Conservation (phyloP, 2,888 invertebrate genomes). For the Trichogramma dendrolimi region DNA sequence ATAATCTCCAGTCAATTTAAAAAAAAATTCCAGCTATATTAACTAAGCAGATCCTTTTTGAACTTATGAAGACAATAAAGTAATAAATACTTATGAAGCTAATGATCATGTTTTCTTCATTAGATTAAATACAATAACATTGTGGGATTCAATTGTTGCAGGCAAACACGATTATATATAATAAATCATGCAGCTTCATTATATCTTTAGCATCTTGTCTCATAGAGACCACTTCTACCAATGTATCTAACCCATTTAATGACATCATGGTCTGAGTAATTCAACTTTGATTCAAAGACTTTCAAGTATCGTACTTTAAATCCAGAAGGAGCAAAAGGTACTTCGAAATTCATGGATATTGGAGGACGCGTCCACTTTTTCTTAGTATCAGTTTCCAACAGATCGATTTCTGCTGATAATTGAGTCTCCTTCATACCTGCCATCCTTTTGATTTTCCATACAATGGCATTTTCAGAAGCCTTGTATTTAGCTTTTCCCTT, state of each 20-base stretch:
- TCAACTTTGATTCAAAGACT: conserved; percentile 98
- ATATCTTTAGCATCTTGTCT: conserved; percentile 85
- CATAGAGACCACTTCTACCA: conserved; percentile 97
- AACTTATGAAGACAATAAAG: no score
- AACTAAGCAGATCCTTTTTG: no score
- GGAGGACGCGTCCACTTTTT: conserved; percentile 99
- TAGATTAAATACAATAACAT: no score
- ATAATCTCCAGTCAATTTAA: no score
- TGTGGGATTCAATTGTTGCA: conserved; percentile 37
- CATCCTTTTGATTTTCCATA: conserved; percentile 85
- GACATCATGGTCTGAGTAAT: conserved; percentile 99
- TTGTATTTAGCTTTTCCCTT: conserved; percentile 99
- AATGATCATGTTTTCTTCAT: no score
- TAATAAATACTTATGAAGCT: no score
- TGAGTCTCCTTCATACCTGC: conserved; percentile 99
- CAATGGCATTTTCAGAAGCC: conserved; percentile 98
- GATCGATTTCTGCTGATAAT: conserved; percentile 96
- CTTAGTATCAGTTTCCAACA: conserved; percentile 96
- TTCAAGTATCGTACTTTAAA: conserved; percentile 99
- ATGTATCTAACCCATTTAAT: conserved; percentile 99
- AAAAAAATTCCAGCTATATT: no score
- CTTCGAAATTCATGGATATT: conserved; percentile 99
- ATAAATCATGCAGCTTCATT: not conserved
- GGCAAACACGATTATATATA: conserved; percentile 31
- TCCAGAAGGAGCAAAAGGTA: conserved; percentile 98